Percentiles rank a stretch among this genome's conserved stretches.
phyloP scores from a whole-genome alignment of 1,140 invertebrate genomes.

The Achroia grisella region DNA sequence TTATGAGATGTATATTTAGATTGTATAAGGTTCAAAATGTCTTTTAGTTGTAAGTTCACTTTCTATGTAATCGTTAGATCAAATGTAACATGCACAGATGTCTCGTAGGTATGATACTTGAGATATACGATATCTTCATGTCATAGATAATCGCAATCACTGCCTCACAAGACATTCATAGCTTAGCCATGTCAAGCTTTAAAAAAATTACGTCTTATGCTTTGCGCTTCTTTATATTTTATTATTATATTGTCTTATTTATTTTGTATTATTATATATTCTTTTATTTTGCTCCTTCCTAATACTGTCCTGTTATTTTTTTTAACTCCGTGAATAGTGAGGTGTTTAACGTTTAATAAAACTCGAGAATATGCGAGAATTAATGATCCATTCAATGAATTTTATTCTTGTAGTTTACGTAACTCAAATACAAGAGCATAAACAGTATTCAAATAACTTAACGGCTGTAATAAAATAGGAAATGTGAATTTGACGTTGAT shows the following conservation, averaged over 20 bases:
- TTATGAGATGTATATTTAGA: neutral
- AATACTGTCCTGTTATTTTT: constrained; percentile 36
- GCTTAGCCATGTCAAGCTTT: constrained; percentile 65
- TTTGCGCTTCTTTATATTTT: constrained; percentile 61
- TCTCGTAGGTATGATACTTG: constrained; percentile 5
- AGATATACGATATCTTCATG: constrained; percentile 13
- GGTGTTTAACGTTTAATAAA: constrained; percentile 22
- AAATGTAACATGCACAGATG: constrained; percentile 12
- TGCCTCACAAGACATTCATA: constrained; percentile 71
- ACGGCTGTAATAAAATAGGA: constrained; percentile 22
- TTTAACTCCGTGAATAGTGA: constrained; percentile 28
- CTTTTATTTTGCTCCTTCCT: constrained; percentile 45
- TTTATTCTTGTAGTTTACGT: constrained; percentile 18
- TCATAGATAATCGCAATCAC: constrained; percentile 62
- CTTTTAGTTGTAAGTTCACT: constrained; percentile 11
- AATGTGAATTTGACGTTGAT: constrained; percentile 1
- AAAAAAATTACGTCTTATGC: constrained; percentile 56
- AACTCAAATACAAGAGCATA: neutral
- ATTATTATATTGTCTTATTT: constrained; percentile 44
- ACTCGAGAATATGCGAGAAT: constrained; percentile 7
- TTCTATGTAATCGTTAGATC: constrained; percentile 4
- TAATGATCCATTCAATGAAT: constrained; percentile 20
- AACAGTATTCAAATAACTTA: constrained; percentile 28
- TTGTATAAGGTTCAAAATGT: neutral
- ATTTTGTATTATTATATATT: constrained; percentile 22